Evolutionary conservation across 2,797 vertebrate species (phyloP), one percentile per base, ranked within the genome.

Genomic region (Champsocephalus gunnari): DNA sequence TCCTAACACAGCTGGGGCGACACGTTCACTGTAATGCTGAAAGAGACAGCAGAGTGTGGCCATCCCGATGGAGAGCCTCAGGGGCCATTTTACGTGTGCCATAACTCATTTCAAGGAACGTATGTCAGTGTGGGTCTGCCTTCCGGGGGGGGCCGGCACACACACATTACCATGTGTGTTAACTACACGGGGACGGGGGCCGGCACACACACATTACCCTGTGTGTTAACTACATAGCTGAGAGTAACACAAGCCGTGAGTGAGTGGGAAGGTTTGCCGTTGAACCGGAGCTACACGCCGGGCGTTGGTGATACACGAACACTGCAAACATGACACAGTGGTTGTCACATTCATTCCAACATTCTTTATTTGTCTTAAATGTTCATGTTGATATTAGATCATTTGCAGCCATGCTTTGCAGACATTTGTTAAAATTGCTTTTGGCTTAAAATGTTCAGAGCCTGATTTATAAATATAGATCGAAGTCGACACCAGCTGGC

Each of bases 101-200:
- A 91, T 89, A 89, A 89, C 79, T 91, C 88, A 91, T 93, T 89
- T 88, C 50, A 28, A 75, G 72, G 72, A 90, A 72, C 76, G 64
- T 75, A 81, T 86, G 79, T 85, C 77, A 71, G 75, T 59, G 61
- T 38, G 16, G 77, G 77, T 77, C 65, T 70, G 64, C 66, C 82
- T 80, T 78, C 63, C 64, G 83, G 90, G 87, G 79, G 79, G 12
- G 24, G 64, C 53, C 86, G 71, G 53, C 38, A n/a, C 24, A 72
- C 80, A 79, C 73, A 86, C 69, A 90, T 93, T 92, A 85, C 57
- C 91, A 94, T 92, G 81, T 91, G 91, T 86, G 91, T 91, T 84
- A 88, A 86, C 77, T 74, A 54, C 82, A 63, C 21, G 19, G 19
- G 19, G 19, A 19, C 19, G 7, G 12, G 24, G 64, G 56, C 80